Base-by-base conservation (phyloP, 2,888 invertebrate genomes). In the Ichneumoninae sp. region DNA sequence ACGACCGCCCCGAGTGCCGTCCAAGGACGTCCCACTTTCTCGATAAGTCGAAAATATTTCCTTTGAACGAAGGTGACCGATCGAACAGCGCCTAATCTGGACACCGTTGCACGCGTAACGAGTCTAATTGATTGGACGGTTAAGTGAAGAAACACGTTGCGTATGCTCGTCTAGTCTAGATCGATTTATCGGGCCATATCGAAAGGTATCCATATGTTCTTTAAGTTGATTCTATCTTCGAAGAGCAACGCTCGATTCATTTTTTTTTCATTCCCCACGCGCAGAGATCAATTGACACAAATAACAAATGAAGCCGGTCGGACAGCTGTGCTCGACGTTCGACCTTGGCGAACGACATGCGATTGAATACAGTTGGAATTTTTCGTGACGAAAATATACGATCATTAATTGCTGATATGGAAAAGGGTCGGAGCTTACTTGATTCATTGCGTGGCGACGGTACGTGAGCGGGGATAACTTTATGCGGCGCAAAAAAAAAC, bases 1-100 rank as follows among this genome's bases (percentile, higher is more conserved):
- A n/a, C 3, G 30, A 22, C 8, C n/a, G 22, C 16, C 16, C 57
- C 40, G 70, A 75, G 54, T 16, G 30, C 30, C 36, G 33, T 47
- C 44, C 71, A 81, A 85, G 85, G 78, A 78, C 75, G 85, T 79
- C 75, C 85, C 66, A 85, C 78, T 76, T 85, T 75, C 82, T 81
- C 75, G 75, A 79, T 81, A 75, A 19, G 81, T 81, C 78, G 78
- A 70, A 66, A 40, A 76, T 70, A 60, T 26, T 16, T 19, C 47
- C 47, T 26, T 69, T 10, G 7, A 66, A 65, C 68, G 44, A 54
- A 54, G 65, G 60, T 69, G 50, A 81, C 54, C 36, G 69, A 84
- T 81, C 77, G 84, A 52, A 77, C 33, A 52, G 26, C n/a, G 40
- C 85, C 85, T 79, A 65, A 75, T 76, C n/a, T 36, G 65, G 76